phyloP scores from a whole-genome alignment of 2,888 invertebrate genomes.

The Rhopalosiphum nymphaeae region DNA sequence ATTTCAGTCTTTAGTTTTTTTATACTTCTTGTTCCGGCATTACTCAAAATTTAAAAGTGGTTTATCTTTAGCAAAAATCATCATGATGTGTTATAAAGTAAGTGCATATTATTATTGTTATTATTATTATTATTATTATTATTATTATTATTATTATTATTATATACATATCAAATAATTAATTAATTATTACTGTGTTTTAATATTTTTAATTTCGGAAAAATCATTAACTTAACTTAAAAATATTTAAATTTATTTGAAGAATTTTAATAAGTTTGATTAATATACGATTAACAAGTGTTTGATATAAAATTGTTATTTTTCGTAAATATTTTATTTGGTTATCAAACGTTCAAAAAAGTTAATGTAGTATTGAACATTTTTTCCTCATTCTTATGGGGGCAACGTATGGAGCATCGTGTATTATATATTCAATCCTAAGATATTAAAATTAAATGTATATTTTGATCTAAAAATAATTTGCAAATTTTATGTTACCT shows the following conservation, averaged over 20 bases:
- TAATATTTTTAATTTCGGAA: not conserved
- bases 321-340: not conserved
- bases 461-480: not conserved
- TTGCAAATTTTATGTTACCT: not conserved
- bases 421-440: not conserved
- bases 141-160: not conserved
- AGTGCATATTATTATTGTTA: slow-evolving; percentile 1
- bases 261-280: not conserved
- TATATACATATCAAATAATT: not conserved
- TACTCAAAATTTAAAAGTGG: not conserved
- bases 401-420: not conserved
- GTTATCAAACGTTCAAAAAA: not conserved
- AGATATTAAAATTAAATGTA: not conserved
- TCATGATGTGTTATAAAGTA: slow-evolving; percentile 35
- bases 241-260: not conserved
- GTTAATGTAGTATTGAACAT: not conserved
- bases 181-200: not conserved
- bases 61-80: not conserved
- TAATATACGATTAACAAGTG: not conserved
- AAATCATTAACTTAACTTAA: not conserved
- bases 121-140: not conserved
- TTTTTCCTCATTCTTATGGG: not conserved
- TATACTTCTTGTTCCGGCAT: not conserved
- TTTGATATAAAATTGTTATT: not conserved
- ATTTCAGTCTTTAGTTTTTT: slow-evolving; percentile 16